These are phyloP conservation scores for Drosophila watanabei DNA, from an alignment of 1,140 invertebrate species.

Conservation along the genomic window DNA sequence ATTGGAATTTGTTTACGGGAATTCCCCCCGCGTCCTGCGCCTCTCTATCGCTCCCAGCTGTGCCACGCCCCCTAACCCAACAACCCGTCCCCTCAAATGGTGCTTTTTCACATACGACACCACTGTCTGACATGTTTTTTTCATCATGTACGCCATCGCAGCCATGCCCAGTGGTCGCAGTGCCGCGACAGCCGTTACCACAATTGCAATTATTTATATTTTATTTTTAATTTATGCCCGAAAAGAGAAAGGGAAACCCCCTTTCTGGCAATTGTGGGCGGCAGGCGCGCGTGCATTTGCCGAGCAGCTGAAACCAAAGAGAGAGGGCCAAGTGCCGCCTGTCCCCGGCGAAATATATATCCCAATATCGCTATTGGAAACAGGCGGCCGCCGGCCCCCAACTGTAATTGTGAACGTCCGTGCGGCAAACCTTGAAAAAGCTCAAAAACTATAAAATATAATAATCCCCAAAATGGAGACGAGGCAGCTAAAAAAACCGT, in stretches of 20 bases:
- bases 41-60: slow-evolving; percentile 34
- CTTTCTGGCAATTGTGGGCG: slow-evolving; percentile 54
- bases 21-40: background rate
- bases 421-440: slow-evolving; percentile 40
- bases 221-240: background rate
- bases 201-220: slow-evolving; percentile 35
- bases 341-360: slow-evolving; percentile 18
- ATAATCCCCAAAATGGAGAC: background rate
- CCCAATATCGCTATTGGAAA: slow-evolving; percentile 42
- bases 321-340: slow-evolving; percentile 30
- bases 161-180: slow-evolving; percentile 76
- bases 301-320: slow-evolving; percentile 59
- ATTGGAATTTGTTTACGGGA: background rate
- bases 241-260: background rate
- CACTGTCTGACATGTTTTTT: slow-evolving; percentile 85
- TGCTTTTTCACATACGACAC: slow-evolving; percentile 86
- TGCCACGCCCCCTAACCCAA: slow-evolving; percentile 4
- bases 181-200: slow-evolving; percentile 65
- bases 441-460: too few relatives aligned
- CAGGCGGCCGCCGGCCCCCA: slow-evolving; percentile 59
- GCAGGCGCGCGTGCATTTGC: slow-evolving; percentile 65
- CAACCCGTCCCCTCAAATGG: slow-evolving; percentile 48
- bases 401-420: slow-evolving; percentile 70
- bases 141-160: slow-evolving; percentile 86
- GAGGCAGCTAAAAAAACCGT: slow-evolving; percentile 28